Conservation (phyloP, 2,888 invertebrate species). For the Microplitis manilae region DNA sequence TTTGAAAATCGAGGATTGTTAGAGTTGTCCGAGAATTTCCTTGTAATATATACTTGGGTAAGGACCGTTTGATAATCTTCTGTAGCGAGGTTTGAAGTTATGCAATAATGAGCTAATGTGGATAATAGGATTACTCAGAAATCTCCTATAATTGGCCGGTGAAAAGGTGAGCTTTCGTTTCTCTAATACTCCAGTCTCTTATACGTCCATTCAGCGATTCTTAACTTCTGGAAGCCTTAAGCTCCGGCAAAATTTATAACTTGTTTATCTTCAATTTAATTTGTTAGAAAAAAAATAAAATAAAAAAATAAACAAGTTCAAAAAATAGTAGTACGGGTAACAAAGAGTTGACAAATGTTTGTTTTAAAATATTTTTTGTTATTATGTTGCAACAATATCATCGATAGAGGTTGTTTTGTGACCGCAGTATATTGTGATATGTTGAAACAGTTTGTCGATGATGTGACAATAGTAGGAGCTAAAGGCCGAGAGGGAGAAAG, state of each 20-base stretch:
- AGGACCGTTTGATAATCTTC: slow-evolving; percentile 55
- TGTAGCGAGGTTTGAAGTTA: slow-evolving; percentile 56
- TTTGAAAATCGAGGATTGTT: slow-evolving; percentile 22
- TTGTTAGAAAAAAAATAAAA: neutral
- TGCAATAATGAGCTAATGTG: slow-evolving; percentile 71
- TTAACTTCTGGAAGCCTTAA: slow-evolving; percentile 29
- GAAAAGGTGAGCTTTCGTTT: slow-evolving; percentile 69
- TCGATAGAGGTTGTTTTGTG: slow-evolving; percentile 48
- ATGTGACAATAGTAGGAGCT: slow-evolving; percentile 49
- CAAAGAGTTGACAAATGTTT: neutral
- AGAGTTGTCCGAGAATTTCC: neutral
- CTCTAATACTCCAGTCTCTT: slow-evolving; percentile 49
- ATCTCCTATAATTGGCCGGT: slow-evolving; percentile 70
- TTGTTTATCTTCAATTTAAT: neutral
- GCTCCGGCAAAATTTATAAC: neutral
- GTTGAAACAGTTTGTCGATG: slow-evolving; percentile 50
- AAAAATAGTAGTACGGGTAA: neutral
- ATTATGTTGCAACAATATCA: slow-evolving; percentile 9
- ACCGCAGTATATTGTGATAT: slow-evolving; percentile 45
- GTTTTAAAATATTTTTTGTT: slow-evolving; percentile 10
- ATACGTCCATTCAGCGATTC: slow-evolving; percentile 22
- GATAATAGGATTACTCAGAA: slow-evolving; percentile 69
- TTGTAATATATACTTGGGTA: slow-evolving; percentile 37
- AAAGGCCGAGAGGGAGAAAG: slow-evolving; percentile 42
- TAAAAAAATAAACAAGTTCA: too few relatives aligned